Base-by-base conservation (phyloP, 2,797 vertebrate species). In the Ficedula albicollis region DNA sequence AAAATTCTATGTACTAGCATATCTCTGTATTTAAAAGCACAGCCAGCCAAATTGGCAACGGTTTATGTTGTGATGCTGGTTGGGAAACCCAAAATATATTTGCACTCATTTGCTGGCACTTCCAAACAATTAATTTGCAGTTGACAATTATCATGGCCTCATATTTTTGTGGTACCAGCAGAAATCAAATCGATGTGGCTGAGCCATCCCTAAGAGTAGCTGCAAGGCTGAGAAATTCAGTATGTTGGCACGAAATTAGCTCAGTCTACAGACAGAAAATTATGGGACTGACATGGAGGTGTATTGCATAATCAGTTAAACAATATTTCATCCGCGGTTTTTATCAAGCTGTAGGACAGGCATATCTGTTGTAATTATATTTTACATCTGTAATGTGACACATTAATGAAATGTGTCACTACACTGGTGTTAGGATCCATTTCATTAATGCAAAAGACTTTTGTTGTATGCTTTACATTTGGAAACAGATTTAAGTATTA, bases 401-500 rank as follows among this genome's bases (percentile, higher is more conserved):
- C 96, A 15, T 96, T 97, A 97, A 97, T 96, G 97, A 98, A 97
- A 97, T 96, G 94, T 97, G 97, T 96, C 96, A 78, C 95, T 69
- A 43, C 88, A 49, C 96, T 94, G 75, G 96, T 55, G 38, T 93
- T 93, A 93, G 97, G 96, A 97, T 96, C 94, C 92, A 22, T 98
- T 97, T 97, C 97, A 97, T 98, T 98, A 98, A 98, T 98, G 97
- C 98, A 97, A 94, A 94, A 60, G 92, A 98, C 98, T 98, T 98
- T 98, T 98, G 98, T 98, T 98, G 97, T 93, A 93, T 80, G 97
- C 98, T 98, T 98, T 98, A 98, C 98, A 98, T 97, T 98, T 98
- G 97, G 98, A 98, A 98, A 98, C 98, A 98, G 98, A 98, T 98
- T 98, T 98, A 98, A 97, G 98, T 97, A 98, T 98, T 98, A 98